Percentiles rank a stretch among this genome's conserved stretches.
phyloP scores from a whole-genome alignment of 2,113 vertebrate species.

The Corythornis cristatus region DNA sequence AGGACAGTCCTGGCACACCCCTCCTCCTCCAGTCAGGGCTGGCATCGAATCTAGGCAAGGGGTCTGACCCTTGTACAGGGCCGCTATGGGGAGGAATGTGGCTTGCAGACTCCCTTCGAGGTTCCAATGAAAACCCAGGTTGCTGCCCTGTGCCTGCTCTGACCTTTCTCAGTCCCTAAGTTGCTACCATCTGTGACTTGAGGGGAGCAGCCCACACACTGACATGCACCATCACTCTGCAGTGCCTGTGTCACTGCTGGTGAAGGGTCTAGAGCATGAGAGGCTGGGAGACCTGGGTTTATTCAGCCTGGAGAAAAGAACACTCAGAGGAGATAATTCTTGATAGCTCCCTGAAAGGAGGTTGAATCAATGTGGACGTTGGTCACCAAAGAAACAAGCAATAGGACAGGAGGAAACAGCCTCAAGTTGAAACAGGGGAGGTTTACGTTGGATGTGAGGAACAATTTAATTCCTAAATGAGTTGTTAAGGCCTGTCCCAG shows the following conservation, averaged over 20 bases:
- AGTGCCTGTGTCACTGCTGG: fast-evolving
- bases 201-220: fast-evolving
- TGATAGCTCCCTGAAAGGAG: background rate
- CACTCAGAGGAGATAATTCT: background rate
- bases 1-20: background rate
- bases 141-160: background rate
- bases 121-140: background rate
- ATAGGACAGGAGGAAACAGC: background rate
- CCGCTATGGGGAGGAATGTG: background rate
- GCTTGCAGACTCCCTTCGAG: fast-evolving
- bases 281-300: background rate
- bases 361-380: background rate
- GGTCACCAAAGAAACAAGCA: background rate
- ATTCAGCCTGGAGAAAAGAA: background rate
- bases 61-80: background rate
- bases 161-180: background rate
- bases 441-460: background rate
- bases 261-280: background rate
- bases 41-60: background rate
- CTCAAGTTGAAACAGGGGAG: background rate
- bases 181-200: fast-evolving
- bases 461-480: background rate
- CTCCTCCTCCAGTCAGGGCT: background rate
- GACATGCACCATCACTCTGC: background rate
- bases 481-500: background rate